Evolutionary conservation across 2,888 invertebrate species (phyloP).

Genomic region (Agapetus fuscipes): DNA sequence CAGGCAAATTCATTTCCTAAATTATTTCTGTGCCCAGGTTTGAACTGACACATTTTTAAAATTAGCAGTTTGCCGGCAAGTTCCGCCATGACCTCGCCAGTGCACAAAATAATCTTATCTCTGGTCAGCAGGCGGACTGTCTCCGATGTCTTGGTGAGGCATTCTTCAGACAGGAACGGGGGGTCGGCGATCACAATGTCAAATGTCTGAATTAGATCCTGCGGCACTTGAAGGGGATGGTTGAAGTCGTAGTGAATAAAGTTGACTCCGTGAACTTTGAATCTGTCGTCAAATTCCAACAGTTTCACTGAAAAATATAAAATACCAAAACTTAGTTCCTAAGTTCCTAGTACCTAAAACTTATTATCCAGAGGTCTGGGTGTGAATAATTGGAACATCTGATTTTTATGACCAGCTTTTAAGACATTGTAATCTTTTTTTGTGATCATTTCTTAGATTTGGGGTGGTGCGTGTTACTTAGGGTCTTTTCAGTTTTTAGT

Average conservation of each 20-base stretch:
- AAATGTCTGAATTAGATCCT: conserved; percentile 49
- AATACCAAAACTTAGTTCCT: conserved; percentile 2
- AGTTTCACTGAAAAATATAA: conserved; percentile 55
- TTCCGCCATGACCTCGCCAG: conserved; percentile 74
- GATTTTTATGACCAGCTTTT: too few species aligned
- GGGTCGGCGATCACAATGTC: conserved; percentile 90
- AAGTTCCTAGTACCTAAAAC: too few species aligned
- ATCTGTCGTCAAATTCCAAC: conserved; percentile 80
- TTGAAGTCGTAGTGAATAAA: conserved; percentile 87
- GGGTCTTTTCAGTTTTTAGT: too few species aligned
- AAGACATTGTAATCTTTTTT: too few species aligned
- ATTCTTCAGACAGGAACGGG: conserved; percentile 90
- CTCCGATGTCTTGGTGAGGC: conserved; percentile 70
- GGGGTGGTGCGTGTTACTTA: too few species aligned
- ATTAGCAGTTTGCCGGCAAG: conserved; percentile 53
- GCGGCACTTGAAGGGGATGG: conserved; percentile 56
- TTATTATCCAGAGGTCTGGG: too few species aligned
- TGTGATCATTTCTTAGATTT: too few species aligned
- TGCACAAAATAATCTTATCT: conserved; percentile 75
- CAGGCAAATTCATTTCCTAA: conserved; percentile 89
- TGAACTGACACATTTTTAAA: conserved; percentile 57
- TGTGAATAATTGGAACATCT: too few species aligned
- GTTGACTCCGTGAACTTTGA: conserved; percentile 65
- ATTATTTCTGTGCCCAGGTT: conserved; percentile 79
- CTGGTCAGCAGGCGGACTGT: conserved; percentile 68